These are phyloP conservation scores for Taurulus bubalis DNA, from an alignment of 2,113 vertebrate species.

Conservation along the genomic window DNA sequence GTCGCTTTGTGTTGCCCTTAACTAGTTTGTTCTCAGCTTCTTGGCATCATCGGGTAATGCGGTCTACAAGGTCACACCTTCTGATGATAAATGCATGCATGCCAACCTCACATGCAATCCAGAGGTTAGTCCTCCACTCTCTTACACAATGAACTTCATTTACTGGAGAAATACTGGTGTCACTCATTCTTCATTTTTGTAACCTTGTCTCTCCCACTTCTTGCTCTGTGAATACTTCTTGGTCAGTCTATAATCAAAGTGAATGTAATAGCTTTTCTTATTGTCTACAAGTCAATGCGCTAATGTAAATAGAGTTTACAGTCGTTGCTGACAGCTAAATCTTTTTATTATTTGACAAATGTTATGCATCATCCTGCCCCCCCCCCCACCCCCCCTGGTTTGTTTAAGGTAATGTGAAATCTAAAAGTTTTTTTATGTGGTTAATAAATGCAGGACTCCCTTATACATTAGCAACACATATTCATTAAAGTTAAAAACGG, in stretches of 20 bases:
- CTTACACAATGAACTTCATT: neutral
- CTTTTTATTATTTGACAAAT: slow-evolving; percentile 22
- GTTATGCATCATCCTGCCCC: slow-evolving; percentile 1
- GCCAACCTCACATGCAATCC: slow-evolving; percentile 90
- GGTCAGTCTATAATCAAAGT: neutral
- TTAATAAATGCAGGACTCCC: neutral
- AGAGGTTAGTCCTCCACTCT: slow-evolving; percentile 81
- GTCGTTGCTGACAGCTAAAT: slow-evolving; percentile 11
- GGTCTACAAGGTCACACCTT: slow-evolving; percentile 91
- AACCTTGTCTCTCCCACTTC: neutral
- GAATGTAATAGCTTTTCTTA: slow-evolving; percentile 16
- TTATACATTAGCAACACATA: neutral
- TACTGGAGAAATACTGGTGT: slow-evolving; percentile 7
- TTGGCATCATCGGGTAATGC: slow-evolving; percentile 93
- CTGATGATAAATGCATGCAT: slow-evolving; percentile 87
- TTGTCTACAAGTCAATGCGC: slow-evolving; percentile 16
- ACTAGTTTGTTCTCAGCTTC: slow-evolving; percentile 82
- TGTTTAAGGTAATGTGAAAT: slow-evolving; percentile 6
- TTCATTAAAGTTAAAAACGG: slow-evolving; percentile 5
- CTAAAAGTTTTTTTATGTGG: slow-evolving; percentile 5
- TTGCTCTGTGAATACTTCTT: neutral
- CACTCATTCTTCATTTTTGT: neutral
- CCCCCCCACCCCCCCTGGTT: neutral
- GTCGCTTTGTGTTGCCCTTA: slow-evolving; percentile 53
- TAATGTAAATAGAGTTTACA: slow-evolving; percentile 10